Base-by-base conservation (phyloP, 2,888 invertebrate genomes). In the Drosophila subsilvestris region DNA sequence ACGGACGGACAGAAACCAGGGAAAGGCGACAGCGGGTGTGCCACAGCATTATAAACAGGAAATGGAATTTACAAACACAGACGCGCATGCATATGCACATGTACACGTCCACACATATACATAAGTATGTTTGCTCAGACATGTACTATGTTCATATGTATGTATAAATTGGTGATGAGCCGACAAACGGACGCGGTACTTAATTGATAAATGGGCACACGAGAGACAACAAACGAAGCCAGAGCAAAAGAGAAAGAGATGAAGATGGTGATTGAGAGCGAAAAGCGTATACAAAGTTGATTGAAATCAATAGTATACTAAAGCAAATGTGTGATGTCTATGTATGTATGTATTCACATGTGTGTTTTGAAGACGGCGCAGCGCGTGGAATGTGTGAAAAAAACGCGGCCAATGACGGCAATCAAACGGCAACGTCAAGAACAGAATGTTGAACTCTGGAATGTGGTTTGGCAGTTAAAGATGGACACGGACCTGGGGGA, bases 361-460 rank as follows among this genome's bases (percentile, higher is more conserved):
- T 65, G 68, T 63, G 71, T 25, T 42, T 20, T 50, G 49, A 63
- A 63, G 65, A 75, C 79, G 70, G 74, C 74, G 79, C 79, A 72
- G 74, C 74, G 80, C 63, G 73, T 74, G 86, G 86, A 84, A 84
- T 86, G 86, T 86, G 81, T 81, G 76, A 84, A 84, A 78, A 69
- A 87, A 85, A 87, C 83, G 87, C 88, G 88, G 87, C 86, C 88
- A 88, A 86, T 80, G 87, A 84, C 84, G 82, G 78, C 79, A 77
- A 75, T 77, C 71, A 77, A 78, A 78, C 68, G 77, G 44, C 62
- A 68, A 53, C 47, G 49, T 69, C 63, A 57, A 70, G 70, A 32
- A 75, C 71, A 37, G 18, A 70, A 76, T 78, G 81, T 78, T 76
- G 73, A 83, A 86, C 84, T 86, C 81, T 86, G 84, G 84, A 86